phyloP scores from a whole-genome alignment of 2,888 invertebrate species.

The Iselma pallidipennis region DNA sequence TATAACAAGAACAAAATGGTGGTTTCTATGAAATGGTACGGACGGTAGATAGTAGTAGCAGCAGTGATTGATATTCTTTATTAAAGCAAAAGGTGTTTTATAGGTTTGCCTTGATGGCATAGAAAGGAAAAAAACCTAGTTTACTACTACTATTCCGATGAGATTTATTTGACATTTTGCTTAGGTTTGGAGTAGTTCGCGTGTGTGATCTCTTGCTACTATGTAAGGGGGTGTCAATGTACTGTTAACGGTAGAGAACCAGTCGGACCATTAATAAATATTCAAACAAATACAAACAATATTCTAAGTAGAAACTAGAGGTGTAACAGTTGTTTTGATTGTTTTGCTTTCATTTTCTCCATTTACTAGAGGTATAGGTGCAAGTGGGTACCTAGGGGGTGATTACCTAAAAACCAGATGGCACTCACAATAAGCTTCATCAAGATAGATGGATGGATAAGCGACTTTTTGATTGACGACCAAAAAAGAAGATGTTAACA shows the following conservation, averaged over 20 bases:
- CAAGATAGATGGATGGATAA: too few relatives aligned
- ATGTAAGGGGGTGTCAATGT: constrained; percentile 2
- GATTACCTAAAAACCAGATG: too few relatives aligned
- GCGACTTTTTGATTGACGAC: too few relatives aligned
- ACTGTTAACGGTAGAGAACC: neutral
- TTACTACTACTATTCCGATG: neutral
- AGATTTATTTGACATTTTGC: constrained; percentile 5
- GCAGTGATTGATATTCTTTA: neutral
- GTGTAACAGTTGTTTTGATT: too few relatives aligned
- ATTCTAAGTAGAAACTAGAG: neutral
- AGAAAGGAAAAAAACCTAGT: neutral
- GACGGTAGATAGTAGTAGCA: neutral
- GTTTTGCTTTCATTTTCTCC: too few relatives aligned
- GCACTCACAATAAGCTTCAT: too few relatives aligned
- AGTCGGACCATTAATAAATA: constrained; percentile 1
- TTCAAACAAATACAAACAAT: constrained; percentile 1
- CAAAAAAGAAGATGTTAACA: neutral
- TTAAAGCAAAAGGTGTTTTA: neutral
- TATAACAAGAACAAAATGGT: neutral
- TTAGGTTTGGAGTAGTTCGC: neutral
- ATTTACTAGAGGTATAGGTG: too few relatives aligned
- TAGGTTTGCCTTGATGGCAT: neutral
- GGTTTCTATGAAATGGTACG: neutral
- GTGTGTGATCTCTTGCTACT: constrained; percentile 3
- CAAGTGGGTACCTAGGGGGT: too few relatives aligned